These are phyloP conservation scores for Sebastes iracundus DNA, from an alignment of 2,797 vertebrate genomes.

Conservation along the genomic window DNA sequence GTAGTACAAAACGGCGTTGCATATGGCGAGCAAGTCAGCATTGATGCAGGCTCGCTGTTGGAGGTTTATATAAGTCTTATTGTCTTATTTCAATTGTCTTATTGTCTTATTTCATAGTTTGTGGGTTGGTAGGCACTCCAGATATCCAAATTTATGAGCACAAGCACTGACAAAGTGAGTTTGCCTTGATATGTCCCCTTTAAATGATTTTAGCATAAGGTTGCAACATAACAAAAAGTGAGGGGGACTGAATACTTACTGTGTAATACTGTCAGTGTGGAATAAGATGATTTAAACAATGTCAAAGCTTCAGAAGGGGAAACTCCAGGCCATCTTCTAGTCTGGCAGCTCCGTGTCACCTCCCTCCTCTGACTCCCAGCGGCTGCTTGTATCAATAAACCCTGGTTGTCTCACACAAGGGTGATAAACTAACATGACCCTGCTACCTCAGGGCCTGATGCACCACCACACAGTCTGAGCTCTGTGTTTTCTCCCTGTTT, in stretches of 20 bases:
- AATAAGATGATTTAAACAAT: background rate
- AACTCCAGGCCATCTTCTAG: background rate
- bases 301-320: background rate
- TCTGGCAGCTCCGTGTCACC: background rate
- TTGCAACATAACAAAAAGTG: background rate
- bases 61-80: too few species aligned
- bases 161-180: background rate
- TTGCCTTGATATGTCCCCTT: too few species aligned
- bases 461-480: background rate
- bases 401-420: conserved; percentile 4
- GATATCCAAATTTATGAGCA: background rate
- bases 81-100: too few species aligned
- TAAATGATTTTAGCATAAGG: background rate
- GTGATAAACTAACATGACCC: conserved; percentile 26
- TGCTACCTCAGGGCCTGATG: background rate
- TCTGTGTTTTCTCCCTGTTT: background rate
- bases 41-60: too few species aligned
- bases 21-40: too few species aligned
- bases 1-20: too few species aligned
- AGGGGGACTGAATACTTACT: background rate
- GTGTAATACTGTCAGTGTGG: background rate
- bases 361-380: conserved; percentile 12
- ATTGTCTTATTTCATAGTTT: background rate
- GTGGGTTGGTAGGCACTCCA: background rate
- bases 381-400: conserved; percentile 24